These are phyloP conservation scores for Rhinolophus sinicus DNA, from an alignment of 2,113 vertebrate species.

Conservation along the genomic window DNA sequence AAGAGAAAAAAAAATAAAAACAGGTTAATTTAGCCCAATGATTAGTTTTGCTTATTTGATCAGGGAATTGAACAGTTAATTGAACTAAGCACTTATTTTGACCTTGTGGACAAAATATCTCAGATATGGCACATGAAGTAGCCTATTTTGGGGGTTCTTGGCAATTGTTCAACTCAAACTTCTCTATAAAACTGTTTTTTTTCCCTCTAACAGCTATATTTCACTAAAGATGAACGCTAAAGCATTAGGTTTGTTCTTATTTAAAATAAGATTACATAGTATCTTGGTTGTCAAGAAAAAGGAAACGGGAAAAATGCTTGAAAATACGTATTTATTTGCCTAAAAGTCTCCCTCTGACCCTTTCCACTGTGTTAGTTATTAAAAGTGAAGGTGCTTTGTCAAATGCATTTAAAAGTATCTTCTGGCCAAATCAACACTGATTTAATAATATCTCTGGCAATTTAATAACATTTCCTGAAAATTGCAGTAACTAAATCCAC, in stretches of 20 bases:
- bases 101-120: neutral
- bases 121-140: neutral
- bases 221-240: neutral
- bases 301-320: neutral
- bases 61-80: neutral
- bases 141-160: neutral
- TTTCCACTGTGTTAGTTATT: constrained; percentile 8
- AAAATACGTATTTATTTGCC: neutral
- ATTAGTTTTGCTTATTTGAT: neutral
- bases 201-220: neutral
- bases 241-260: neutral
- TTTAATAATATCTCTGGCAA: neutral
- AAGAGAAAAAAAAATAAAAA: neutral
- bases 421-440: neutral
- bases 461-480: constrained; percentile 28
- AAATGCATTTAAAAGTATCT: constrained; percentile 28
- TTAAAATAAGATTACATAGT: neutral
- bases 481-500: neutral
- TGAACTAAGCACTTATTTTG: neutral
- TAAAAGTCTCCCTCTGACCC: neutral
- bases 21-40: neutral
- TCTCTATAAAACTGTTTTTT: neutral
- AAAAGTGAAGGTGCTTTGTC: neutral
- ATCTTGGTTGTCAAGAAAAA: neutral
- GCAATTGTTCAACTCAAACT: neutral